Base-by-base conservation (phyloP, 2,797 vertebrate genomes). In the Anomalospiza imberbis region DNA sequence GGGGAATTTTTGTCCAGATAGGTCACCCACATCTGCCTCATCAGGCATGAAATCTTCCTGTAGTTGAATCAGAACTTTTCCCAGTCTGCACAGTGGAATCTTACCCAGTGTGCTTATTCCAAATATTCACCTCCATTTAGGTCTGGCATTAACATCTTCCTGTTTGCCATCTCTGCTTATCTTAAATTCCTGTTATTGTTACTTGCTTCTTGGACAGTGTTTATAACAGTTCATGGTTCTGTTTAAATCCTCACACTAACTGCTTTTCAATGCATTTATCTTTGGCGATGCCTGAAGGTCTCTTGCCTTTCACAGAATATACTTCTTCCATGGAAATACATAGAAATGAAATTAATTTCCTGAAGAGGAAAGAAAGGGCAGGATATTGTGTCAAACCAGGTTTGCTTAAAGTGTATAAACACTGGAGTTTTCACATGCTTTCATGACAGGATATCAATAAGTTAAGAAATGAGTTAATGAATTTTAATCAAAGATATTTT, bases 371-470 rank as follows among this genome's bases (percentile, higher is more conserved):
- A 82, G 47, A 89, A 93, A 62, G 18, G 28, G 13, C 40, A 92
- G 57, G 31, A 79, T 91, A 77, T 48, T 77, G 19, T 95, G 88
- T 92, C 88, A 96, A 88, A 88, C 4, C 10, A 83, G 4, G 6
- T 96, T 94, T 88, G 38, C 26, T 93, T 87, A 84, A 95, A 86
- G 68, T 61, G 25, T 38, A 20, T 48, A 74, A 84, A 78, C 32
- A n/a, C 22, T 60, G 32, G 57, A 44, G 28, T 48, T 92, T 76
- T 94, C 44, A 85, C 19, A 55, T 53, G 5, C 26, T 91, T 84
- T 79, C 15, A 55, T 66, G 55, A 75, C 24, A 54, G 14, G 12
- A 2, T 66, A 66, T 34, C 28, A 34, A 26, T 79, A 67, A 74
- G 13, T 68, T 73, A 86, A 83, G 42, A 88, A 14, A 34, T 20